Percentiles rank a stretch among this genome's conserved stretches.
Evolutionary conservation across 2,113 vertebrate genomes (phyloP).

Genomic region (Hyla sarda): DNA sequence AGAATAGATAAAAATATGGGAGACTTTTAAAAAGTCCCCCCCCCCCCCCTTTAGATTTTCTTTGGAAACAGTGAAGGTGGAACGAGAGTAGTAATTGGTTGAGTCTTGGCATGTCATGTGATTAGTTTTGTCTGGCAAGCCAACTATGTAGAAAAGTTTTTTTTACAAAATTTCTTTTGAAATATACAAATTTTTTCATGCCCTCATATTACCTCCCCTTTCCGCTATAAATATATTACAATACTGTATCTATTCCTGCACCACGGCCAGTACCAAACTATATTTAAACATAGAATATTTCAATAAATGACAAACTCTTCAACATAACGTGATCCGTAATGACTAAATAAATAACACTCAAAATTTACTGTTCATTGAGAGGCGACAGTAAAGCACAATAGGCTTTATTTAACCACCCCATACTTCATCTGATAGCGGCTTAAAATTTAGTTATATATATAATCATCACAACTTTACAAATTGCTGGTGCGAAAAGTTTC

Average conservation of each 20-base stretch:
- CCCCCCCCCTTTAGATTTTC: too few relatives aligned
- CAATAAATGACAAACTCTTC: not conserved
- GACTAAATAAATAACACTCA: not conserved
- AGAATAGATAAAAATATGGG: too few relatives aligned
- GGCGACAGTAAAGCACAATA: conserved; percentile 15
- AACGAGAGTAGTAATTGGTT: too few relatives aligned
- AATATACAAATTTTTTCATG: too few relatives aligned
- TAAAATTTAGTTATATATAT: conserved; percentile 24
- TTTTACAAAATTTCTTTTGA: too few relatives aligned
- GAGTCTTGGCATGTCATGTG: too few relatives aligned
- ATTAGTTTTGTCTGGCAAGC: too few relatives aligned
- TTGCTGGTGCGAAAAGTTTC: conserved; percentile 18
- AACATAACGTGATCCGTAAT: not conserved
- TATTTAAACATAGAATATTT: not conserved
- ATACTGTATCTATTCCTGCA: not conserved
- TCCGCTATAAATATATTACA: not conserved
- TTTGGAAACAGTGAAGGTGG: too few relatives aligned
- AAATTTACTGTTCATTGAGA: not conserved
- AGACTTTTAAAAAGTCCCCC: too few relatives aligned
- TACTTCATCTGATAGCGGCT: not conserved
- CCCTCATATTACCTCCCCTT: too few relatives aligned
- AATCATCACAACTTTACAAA: not conserved
- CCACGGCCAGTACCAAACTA: not conserved
- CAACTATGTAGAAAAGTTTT: too few relatives aligned
- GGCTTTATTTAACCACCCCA: conserved; percentile 18